Conservation (phyloP, 2,888 invertebrate species). For the Phoronis australis region DNA sequence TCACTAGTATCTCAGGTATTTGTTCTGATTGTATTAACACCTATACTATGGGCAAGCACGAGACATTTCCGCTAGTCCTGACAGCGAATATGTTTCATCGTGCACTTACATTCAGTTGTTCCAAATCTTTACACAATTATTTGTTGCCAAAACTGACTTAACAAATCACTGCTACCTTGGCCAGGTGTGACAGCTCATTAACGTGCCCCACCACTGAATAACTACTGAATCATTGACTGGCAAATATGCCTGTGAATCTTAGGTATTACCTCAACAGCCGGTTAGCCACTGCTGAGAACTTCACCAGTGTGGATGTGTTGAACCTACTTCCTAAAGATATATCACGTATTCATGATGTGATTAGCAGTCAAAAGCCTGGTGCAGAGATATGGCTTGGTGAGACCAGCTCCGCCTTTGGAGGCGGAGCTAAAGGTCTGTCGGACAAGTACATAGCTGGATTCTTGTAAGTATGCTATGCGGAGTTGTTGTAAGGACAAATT, state of each 20-base stretch:
- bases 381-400: constrained; percentile 61
- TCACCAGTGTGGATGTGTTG: constrained; percentile 62
- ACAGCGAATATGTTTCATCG: too few species aligned
- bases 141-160: too few species aligned
- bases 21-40: too few species aligned
- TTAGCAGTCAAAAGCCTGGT: constrained; percentile 48
- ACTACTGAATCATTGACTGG: too few species aligned
- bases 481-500: neutral
- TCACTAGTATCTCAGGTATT: too few species aligned
- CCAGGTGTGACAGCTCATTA: too few species aligned
- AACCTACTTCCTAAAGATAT: constrained; percentile 55
- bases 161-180: too few species aligned
- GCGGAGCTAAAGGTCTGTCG: constrained; percentile 66
- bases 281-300: constrained; percentile 60
- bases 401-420: constrained; percentile 70
- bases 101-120: too few species aligned
- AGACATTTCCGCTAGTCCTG: too few species aligned
- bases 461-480: constrained; percentile 39
- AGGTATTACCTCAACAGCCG: constrained; percentile 57
- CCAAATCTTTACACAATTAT: too few species aligned
- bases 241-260: neutral
- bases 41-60: too few species aligned
- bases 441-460: constrained; percentile 65
- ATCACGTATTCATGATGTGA: constrained; percentile 53
- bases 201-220: too few species aligned